Percentiles rank a stretch among this genome's conserved stretches.
phyloP scores from a whole-genome alignment of 2,113 vertebrate genomes.

The Ondatra zibethicus region DNA sequence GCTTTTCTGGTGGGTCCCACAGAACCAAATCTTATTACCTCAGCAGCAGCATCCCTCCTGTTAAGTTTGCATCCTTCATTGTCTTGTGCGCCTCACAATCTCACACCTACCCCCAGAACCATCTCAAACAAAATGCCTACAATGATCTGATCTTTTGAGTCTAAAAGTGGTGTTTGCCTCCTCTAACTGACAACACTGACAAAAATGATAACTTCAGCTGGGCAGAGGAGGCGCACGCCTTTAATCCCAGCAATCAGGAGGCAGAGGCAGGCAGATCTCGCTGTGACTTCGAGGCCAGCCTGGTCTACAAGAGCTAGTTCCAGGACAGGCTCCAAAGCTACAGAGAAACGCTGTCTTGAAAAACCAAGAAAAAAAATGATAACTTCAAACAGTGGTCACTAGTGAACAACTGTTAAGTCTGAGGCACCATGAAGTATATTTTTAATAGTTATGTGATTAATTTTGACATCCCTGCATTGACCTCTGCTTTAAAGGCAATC shows the following conservation, averaged over 20 bases:
- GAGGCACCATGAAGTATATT: too few species aligned
- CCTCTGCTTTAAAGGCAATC: not conserved
- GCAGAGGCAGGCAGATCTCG: too few species aligned
- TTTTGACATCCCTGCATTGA: not conserved
- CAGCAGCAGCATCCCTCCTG: not conserved
- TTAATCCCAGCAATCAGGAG: too few species aligned
- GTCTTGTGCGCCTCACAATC: not conserved
- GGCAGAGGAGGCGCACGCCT: too few species aligned
- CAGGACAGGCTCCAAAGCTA: too few species aligned
- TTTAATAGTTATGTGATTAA: not conserved
- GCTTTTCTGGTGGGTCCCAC: not conserved
- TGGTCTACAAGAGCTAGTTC: too few species aligned
- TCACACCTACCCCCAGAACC: not conserved
- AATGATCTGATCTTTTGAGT: not conserved
- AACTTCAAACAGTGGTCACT: not conserved
- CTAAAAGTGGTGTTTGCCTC: not conserved
- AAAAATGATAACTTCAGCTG: too few species aligned
- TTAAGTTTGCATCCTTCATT: not conserved
- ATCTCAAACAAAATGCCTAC: not conserved
- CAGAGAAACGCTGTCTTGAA: too few species aligned
- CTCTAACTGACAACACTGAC: not conserved
- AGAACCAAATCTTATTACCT: not conserved
- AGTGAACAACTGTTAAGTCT: not conserved
- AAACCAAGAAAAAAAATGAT: too few species aligned
- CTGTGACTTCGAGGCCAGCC: too few species aligned